Evolutionary conservation across 2,797 vertebrate genomes (phyloP).

Genomic region (Anabacerthia variegaticeps): DNA sequence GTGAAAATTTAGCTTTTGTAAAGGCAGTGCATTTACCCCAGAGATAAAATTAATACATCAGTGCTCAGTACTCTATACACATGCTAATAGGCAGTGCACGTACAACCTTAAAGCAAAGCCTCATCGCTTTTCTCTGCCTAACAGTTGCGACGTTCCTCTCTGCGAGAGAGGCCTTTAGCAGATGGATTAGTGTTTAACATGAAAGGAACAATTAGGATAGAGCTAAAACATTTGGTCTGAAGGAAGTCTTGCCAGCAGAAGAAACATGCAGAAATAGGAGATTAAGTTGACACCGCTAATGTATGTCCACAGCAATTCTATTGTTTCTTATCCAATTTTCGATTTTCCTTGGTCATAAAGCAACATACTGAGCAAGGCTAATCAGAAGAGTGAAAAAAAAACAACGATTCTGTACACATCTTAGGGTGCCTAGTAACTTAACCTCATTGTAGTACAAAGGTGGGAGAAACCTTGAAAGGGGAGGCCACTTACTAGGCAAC

Average conservation of each 20-base stretch:
- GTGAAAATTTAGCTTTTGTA: slow-evolving; percentile 66
- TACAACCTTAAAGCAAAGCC: slow-evolving; percentile 68
- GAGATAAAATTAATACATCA: slow-evolving; percentile 69
- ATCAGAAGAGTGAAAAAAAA: slow-evolving; percentile 72
- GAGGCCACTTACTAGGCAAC: slow-evolving; percentile 99
- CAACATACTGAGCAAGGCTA: slow-evolving; percentile 60
- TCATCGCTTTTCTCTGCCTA: slow-evolving; percentile 56
- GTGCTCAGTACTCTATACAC: slow-evolving; percentile 66
- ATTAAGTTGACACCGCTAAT: slow-evolving; percentile 77
- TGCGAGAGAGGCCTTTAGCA: slow-evolving; percentile 57
- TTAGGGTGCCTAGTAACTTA: slow-evolving; percentile 73
- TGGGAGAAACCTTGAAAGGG: slow-evolving; percentile 75
- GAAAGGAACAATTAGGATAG: slow-evolving; percentile 65
- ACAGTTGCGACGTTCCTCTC: slow-evolving; percentile 32
- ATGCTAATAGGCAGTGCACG: slow-evolving; percentile 71
- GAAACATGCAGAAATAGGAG: slow-evolving; percentile 74
- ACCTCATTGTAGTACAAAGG: slow-evolving; percentile 76
- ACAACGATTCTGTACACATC: slow-evolving; percentile 73
- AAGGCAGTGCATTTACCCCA: slow-evolving; percentile 75
- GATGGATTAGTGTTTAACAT: slow-evolving; percentile 72
- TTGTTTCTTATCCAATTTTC: slow-evolving; percentile 70
- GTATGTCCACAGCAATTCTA: slow-evolving; percentile 75
- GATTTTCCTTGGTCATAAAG: slow-evolving; percentile 66
- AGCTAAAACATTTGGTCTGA: slow-evolving; percentile 64
- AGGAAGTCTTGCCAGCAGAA: slow-evolving; percentile 71